Evolutionary conservation across 2,888 invertebrate genomes (phyloP), one percentile per base, ranked within the genome.

Genomic region (Papilio demoleus): DNA sequence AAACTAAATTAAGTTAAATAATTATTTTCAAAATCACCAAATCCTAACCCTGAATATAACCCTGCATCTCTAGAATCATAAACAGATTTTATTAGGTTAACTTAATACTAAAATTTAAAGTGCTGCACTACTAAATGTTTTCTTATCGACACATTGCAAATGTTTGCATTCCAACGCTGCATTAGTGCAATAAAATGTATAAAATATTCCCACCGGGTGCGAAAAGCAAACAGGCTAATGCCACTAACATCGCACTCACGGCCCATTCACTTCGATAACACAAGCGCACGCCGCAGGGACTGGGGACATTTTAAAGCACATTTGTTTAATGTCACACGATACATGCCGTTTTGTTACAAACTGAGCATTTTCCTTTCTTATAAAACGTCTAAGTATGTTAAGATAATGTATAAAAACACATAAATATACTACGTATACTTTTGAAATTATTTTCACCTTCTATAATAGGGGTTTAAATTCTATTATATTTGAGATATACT

Each of bases 141-240:
- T 36, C 53, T 78, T 79, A 77, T 78, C 71, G 73, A 76, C 74
- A 77, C 72, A 76, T 75, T 67, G 75, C 69, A 70, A 71, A 72
- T 71, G 72, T 75, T 74, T 70, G 71, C 73, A 59, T 73, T 71
- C 58, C 64, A 70, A 67, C 70, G 67, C 69, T 70, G 59, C 70
- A 65, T 56, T 71, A 71, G 45, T 68, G 71, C 69, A 70, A 73
- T 72, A 74, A 71, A 71, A 72, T 70, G 70, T 71, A 67, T 61
- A 67, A 73, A 73, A 67, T 64, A 56, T 53, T 45, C 64, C 64
- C 67, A 64, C 47, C 68, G 64, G 68, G 64, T 45, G 64, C 59
- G 65, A 67, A 69, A 68, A 36, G 71, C 67, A 68, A 71, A 68
- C 70, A 62, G 61, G 65, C 66, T 71, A 71, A 71, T 71, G 67